Conservation (phyloP, 2,888 invertebrate species). For the Sarcophaga carnaria region DNA sequence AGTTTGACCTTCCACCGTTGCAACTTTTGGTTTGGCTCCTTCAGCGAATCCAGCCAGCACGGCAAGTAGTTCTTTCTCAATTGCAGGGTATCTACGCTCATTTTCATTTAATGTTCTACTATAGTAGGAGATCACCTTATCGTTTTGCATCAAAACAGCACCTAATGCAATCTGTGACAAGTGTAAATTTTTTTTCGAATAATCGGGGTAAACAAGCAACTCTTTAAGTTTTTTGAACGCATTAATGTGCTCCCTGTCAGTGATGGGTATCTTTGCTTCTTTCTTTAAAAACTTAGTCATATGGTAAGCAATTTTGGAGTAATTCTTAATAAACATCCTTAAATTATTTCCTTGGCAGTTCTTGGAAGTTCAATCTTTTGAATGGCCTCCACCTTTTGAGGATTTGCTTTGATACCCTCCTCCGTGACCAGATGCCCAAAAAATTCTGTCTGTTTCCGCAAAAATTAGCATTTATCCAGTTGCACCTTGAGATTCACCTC, state of each 20-base stretch:
- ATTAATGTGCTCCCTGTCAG: constrained; percentile 38
- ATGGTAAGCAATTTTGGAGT: background rate
- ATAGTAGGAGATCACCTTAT: constrained; percentile 49
- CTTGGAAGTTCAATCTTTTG: background rate
- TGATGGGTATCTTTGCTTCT: constrained; percentile 20
- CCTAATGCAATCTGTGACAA: constrained; percentile 35
- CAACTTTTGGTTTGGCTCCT: constrained; percentile 46
- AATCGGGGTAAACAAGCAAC: constrained; percentile 42
- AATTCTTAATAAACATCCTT: constrained; percentile 11
- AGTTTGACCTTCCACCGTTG: constrained; percentile 36
- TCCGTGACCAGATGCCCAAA: constrained; percentile 17
- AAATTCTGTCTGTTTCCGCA: constrained; percentile 19
- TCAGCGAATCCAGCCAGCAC: constrained; percentile 43
- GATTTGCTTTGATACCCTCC: constrained; percentile 20
- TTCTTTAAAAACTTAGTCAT: constrained; percentile 46
- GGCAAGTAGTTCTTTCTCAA: constrained; percentile 44
- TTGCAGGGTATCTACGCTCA: constrained; percentile 32
- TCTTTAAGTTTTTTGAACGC: constrained; percentile 54
- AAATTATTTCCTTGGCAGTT: background rate
- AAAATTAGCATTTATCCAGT: constrained; percentile 34
- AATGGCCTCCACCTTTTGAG: background rate
- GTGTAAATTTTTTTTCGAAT: constrained; percentile 40
- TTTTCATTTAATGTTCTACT: constrained; percentile 57
- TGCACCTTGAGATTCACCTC: constrained; percentile 47
- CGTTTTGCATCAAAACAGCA: background rate